These are phyloP conservation scores for Fabriciana adippe DNA, from an alignment of 2,888 invertebrate genomes.

Conservation along the genomic window DNA sequence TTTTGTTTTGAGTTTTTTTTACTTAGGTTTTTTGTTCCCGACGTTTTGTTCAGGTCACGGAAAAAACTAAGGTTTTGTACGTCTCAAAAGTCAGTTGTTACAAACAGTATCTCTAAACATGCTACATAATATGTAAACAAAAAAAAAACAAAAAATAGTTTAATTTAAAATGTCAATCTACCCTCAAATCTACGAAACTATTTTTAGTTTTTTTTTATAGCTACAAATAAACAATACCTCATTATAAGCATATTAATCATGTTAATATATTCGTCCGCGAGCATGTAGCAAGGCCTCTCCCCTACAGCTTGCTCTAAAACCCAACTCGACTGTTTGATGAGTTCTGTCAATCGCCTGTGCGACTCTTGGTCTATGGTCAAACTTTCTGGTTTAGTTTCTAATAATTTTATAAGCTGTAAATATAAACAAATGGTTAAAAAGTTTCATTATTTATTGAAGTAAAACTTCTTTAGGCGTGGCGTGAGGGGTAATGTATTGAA, in stretches of 20 bases:
- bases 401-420: constrained; percentile 61
- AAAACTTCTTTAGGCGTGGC: too few species aligned
- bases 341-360: constrained; percentile 16
- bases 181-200: not conserved
- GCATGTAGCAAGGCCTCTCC: constrained; percentile 52
- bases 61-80: too few species aligned
- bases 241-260: constrained; percentile 57
- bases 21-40: too few species aligned
- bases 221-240: constrained; percentile 47
- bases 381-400: constrained; percentile 51
- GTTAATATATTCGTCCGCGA: constrained; percentile 60
- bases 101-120: too few species aligned
- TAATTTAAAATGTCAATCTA: too few species aligned
- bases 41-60: too few species aligned
- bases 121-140: not conserved
- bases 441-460: not conserved
- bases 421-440: not conserved
- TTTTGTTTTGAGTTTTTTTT: too few species aligned
- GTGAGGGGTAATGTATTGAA: too few species aligned
- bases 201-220: not conserved
- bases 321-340: constrained; percentile 45
- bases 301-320: constrained; percentile 47
- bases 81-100: too few species aligned
- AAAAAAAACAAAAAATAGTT: not conserved
- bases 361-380: constrained; percentile 37